Base-by-base conservation (phyloP, 2,888 invertebrate species). In the Malthinus seriepunctatus region DNA sequence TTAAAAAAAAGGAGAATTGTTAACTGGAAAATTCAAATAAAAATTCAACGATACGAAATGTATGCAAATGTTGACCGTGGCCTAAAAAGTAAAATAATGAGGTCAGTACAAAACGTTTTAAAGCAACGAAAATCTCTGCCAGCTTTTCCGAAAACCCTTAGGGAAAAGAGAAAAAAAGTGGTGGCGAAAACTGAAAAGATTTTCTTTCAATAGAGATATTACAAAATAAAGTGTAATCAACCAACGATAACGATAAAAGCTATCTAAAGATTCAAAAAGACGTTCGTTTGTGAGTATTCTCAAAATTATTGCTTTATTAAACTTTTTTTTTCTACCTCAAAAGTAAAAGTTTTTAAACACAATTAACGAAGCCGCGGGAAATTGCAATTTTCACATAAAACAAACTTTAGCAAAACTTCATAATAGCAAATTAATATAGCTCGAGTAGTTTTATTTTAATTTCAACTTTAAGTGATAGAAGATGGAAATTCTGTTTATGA, bases 161-260 rank as follows among this genome's bases (percentile, higher is more conserved):
- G 38, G 54, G 47, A 45, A 34, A 46, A 15, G 38, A 39, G n/a
- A n/a, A n/a, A n/a, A n/a, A n/a, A n/a, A n/a, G n/a, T n/a, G n/a
- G n/a, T n/a, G n/a, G n/a, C n/a, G n/a, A 54, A 53, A 54, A 54
- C 54, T 53, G 53, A 44, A 39, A 42, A 44, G 33, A 33, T 34
- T 35, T 35, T 47, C 32, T 39, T 47, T 39, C 47, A 39, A 54
- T 54, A 33, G 23, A 23, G 54, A 46, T 32, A 48, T 48, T 54
- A 54, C 47, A 46, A 38, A 54, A 54, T 54, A 46, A 54, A 54
- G 54, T 39, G 50, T 45, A 34, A 54, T 52, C 52, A 45, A 14
- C 45, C 23, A n/a, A 52, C 45, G 52, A 52, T 52, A 23, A 23
- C 23, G 23, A 23, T 23, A 23, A 23, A 5, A 5, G 23, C 23